Evolutionary conservation across 1,140 invertebrate species (phyloP).

Genomic region (Cydia fagiglandana): DNA sequence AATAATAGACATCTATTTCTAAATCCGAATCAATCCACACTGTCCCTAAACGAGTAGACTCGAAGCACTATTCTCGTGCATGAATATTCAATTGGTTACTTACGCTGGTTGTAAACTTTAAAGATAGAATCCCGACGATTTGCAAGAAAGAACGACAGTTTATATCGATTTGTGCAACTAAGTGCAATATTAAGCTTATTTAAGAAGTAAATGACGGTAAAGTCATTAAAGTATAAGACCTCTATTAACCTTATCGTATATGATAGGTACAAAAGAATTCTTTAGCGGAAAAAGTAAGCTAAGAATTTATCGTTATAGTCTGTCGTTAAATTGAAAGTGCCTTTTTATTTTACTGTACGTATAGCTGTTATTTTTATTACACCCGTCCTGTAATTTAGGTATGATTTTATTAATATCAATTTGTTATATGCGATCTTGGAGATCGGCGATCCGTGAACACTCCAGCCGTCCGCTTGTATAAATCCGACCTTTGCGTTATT

Average conservation of each 20-base stretch:
- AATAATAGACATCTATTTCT: too few species aligned
- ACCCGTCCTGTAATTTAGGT: slow-evolving; percentile 16
- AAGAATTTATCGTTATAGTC: slow-evolving; percentile 24
- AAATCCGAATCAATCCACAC: slow-evolving; percentile 5
- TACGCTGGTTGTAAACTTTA: slow-evolving; percentile 9
- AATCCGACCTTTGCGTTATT: slow-evolving; percentile 64
- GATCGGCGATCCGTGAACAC: slow-evolving; percentile 58
- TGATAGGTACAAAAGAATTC: slow-evolving; percentile 15
- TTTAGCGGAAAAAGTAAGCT: slow-evolving; percentile 15
- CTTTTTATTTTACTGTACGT: slow-evolving; percentile 13
- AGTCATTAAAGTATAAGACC: not conserved
- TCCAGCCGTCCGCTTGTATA: slow-evolving; percentile 49
- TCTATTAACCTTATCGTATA: not conserved
- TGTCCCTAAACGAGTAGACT: not conserved
- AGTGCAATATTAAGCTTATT: slow-evolving; percentile 1
- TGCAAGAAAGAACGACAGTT: not conserved
- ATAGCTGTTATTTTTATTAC: slow-evolving; percentile 12
- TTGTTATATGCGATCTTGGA: slow-evolving; percentile 50
- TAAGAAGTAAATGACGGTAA: not conserved
- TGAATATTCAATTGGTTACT: slow-evolving; percentile 18
- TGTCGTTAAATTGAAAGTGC: slow-evolving; percentile 28
- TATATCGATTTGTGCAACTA: not conserved
- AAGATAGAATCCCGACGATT: not conserved
- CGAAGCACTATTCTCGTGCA: not conserved
- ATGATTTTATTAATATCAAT: slow-evolving; percentile 41